Conservation (phyloP, 2,113 vertebrate genomes). For the Arenaria interpres region DNA sequence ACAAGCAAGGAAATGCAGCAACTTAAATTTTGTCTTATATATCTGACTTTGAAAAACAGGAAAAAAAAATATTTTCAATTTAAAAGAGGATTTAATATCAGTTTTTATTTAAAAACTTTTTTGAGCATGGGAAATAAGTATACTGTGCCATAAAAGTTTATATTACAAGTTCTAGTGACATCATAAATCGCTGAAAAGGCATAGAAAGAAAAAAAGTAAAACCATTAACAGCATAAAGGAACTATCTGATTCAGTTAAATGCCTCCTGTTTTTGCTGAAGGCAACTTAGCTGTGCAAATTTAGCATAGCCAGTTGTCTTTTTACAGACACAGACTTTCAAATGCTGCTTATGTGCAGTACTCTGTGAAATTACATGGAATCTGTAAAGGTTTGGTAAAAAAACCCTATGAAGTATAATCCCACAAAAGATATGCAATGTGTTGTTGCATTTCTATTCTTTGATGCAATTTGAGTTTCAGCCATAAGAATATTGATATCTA, state of each 20-base stretch:
- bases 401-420: background rate
- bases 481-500: background rate
- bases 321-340: background rate
- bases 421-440: background rate
- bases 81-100: background rate
- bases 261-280: background rate
- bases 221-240: background rate
- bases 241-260: background rate
- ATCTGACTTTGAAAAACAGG: background rate
- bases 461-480: background rate
- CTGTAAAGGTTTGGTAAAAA: background rate
- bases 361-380: background rate
- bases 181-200: background rate
- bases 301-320: background rate
- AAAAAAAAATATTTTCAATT: background rate
- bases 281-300: background rate
- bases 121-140: background rate
- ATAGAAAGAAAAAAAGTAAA: background rate
- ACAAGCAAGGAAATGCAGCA: background rate
- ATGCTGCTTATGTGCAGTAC: background rate
- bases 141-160: background rate
- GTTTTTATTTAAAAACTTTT: background rate
- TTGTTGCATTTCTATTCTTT: background rate
- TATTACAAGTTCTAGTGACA: background rate
- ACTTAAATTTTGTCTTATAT: background rate